Conservation (phyloP, 2,888 invertebrate genomes). For the Thelaira solivaga region DNA sequence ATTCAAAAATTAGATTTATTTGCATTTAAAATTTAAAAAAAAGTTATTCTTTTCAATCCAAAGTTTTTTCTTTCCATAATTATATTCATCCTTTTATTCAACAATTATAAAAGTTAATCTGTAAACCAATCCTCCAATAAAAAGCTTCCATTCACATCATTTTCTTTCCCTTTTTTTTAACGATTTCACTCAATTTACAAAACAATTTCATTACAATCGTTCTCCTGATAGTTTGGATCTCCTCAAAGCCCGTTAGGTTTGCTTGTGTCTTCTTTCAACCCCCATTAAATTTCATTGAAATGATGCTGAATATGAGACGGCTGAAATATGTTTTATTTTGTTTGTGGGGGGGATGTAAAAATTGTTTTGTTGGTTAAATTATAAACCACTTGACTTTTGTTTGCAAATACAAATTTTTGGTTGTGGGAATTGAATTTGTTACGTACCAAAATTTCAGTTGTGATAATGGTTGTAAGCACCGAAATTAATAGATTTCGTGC, state of each 20-base stretch:
- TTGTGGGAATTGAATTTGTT: too few relatives aligned
- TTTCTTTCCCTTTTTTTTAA: not conserved
- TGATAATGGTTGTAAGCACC: too few relatives aligned
- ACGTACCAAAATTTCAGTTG: too few relatives aligned
- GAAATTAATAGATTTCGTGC: too few relatives aligned
- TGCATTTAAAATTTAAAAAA: too few relatives aligned
- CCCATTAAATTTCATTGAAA: slow-evolving; percentile 29
- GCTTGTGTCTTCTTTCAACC: slow-evolving; percentile 2
- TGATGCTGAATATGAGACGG: slow-evolving; percentile 23
- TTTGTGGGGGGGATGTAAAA: not conserved
- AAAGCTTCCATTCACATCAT: not conserved
- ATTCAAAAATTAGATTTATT: too few relatives aligned
- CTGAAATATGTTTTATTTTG: slow-evolving; percentile 44
- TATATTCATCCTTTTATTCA: slow-evolving; percentile 39
- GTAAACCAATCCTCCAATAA: slow-evolving; percentile 14
- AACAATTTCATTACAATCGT: slow-evolving; percentile 42
- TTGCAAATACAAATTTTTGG: too few relatives aligned
- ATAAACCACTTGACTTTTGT: too few relatives aligned
- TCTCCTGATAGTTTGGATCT: not conserved
- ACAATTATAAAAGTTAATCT: slow-evolving; percentile 45
- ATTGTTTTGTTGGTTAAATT: too few relatives aligned
- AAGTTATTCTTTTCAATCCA: too few relatives aligned
- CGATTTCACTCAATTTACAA: too few relatives aligned
- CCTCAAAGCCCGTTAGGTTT: not conserved
- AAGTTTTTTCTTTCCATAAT: too few relatives aligned